Evolutionary conservation across 2,888 invertebrate genomes (phyloP), one percentile per base, ranked within the genome.

Genomic region (Heliconius aoede): DNA sequence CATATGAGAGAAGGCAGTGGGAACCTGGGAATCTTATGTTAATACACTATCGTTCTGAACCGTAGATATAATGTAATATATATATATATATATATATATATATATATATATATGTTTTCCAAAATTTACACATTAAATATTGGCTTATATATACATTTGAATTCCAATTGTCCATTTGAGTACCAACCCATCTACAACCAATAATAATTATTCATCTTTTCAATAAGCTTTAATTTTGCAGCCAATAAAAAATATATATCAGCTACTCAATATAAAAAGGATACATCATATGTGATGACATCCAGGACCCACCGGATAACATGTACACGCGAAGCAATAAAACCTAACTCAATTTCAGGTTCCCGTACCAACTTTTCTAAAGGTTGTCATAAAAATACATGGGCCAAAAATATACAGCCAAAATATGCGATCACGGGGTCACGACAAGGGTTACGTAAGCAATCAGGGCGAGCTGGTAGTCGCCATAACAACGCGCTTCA

Each of bases 401-500:
- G 72, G 58, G 71, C 62, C 73, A 80, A n/a, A n/a, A n/a, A n/a
- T n/a, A 80, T 80, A 78, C 76, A 81, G 78, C 78, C 82, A 78
- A 81, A 82, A 83, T 78, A 80, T 81, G 82, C 85, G n/a, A n/a
- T n/a, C n/a, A 86, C 85, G 83, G 73, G 78, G 82, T 77, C 87
- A 88, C 87, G 86, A 84, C 78, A 88, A 74, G 64, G 69, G 80
- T 86, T 86, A 86, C 85, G 82, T 85, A 85, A 86, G 83, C 74
- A 80, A 81, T 82, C 78, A 82, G 82, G 81, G 82, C 79, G 80
- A 80, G 78, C 73, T 80, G 55, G 55, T 21, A 84, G 86, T 86
- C 82, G 80, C 81, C 86, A 84, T 86, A 84, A 84, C 86, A 84
- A 86, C 85, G 82, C 78, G 77, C 73, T 74, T 82, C 85, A 85